phyloP scores from a whole-genome alignment of 1,140 invertebrate genomes.

The Trichogramma pretiosum region DNA sequence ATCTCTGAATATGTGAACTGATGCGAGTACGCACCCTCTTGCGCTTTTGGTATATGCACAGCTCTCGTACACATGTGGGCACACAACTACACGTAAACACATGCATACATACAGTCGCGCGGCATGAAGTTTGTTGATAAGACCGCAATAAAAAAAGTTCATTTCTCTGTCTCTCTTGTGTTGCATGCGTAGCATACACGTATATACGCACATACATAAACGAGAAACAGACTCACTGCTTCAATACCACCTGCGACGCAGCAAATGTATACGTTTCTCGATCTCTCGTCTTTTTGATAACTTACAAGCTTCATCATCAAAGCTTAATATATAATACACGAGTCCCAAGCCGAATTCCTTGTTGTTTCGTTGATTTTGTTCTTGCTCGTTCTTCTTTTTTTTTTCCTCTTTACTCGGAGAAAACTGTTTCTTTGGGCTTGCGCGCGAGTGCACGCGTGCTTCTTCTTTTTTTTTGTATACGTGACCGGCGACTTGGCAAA shows the following conservation, averaged over 20 bases:
- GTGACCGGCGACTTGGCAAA: too few relatives aligned
- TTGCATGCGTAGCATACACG: too few relatives aligned
- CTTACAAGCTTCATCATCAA: neutral
- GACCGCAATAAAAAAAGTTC: constrained; percentile 2
- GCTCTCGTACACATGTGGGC: too few relatives aligned
- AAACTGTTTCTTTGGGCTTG: neutral
- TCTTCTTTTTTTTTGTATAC: too few relatives aligned
- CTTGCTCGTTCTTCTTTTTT: constrained; percentile 2
- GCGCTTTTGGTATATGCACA: too few relatives aligned
- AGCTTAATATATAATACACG: too few relatives aligned
- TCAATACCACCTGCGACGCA: constrained; percentile 13
- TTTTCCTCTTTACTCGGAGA: neutral
- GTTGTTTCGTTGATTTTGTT: neutral
- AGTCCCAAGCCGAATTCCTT: neutral
- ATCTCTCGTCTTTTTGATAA: constrained; percentile 4
- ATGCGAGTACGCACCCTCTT: too few relatives aligned
- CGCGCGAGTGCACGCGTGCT: too few relatives aligned
- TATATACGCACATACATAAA: too few relatives aligned
- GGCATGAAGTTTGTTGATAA: constrained; percentile 13
- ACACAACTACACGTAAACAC: neutral
- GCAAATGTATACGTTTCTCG: neutral
- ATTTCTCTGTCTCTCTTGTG: constrained; percentile 4
- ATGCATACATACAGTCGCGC: neutral
- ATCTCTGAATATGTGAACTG: too few relatives aligned
- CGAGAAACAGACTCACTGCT: too few relatives aligned